Conservation (phyloP, 2,797 vertebrate genomes). For the Enteromius unitaeniatus region DNA sequence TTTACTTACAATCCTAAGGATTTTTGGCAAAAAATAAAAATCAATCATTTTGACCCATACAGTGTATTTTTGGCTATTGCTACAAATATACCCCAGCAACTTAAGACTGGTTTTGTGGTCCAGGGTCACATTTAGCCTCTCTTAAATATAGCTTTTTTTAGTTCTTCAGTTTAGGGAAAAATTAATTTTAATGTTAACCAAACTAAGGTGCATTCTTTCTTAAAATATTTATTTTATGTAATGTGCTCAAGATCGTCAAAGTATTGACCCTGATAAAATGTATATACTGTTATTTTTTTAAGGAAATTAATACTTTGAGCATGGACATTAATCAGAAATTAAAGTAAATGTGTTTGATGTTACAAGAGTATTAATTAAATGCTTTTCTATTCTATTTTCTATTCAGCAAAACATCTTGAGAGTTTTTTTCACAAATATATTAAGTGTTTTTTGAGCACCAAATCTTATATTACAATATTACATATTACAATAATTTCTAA, state of each 20-base stretch:
- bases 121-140: not conserved
- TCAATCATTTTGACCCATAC: too few relatives aligned
- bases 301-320: not conserved
- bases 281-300: not conserved
- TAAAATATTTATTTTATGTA: not conserved
- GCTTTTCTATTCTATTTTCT: not conserved
- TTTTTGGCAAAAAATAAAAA: too few relatives aligned
- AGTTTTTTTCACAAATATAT: not conserved
- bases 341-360: not conserved
- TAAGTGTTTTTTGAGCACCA: not conserved
- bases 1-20: too few relatives aligned
- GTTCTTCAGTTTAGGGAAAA: not conserved
- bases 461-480: not conserved
- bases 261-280: not conserved
- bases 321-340: not conserved
- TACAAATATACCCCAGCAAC: too few relatives aligned
- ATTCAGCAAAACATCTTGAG: not conserved
- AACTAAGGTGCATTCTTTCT: not conserved
- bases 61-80: too few relatives aligned
- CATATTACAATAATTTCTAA: not conserved
- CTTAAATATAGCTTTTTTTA: slow-evolving; percentile 3
- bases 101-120: too few relatives aligned
- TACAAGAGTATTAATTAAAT: not conserved
- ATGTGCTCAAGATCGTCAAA: not conserved
- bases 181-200: not conserved